These are phyloP conservation scores for Adelphocoris suturalis DNA, from an alignment of 2,888 invertebrate species.

Conservation along the genomic window DNA sequence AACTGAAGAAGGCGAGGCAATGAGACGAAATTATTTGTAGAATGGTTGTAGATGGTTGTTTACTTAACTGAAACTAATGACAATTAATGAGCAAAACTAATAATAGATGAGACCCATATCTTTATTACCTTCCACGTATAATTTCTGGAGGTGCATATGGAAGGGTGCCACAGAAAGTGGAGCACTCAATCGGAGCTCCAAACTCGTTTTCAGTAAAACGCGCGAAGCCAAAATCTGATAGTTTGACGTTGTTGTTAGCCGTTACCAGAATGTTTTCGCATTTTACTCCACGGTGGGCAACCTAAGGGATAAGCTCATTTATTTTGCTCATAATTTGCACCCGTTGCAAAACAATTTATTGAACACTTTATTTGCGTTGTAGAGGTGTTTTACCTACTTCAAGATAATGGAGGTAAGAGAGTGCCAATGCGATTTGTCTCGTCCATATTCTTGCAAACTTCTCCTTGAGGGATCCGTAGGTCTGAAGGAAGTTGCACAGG, in stretches of 20 bases:
- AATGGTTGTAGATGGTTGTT: no score
- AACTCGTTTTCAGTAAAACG: conserved; percentile 50
- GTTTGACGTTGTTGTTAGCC: conserved; percentile 86
- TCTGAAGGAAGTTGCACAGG: conserved; percentile 85
- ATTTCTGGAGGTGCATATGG: conserved; percentile 94
- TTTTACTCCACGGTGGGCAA: conserved; percentile 90
- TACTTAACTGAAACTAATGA: no score
- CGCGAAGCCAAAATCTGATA: conserved; percentile 92
- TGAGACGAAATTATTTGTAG: no score
- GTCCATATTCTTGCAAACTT: conserved; percentile 86
- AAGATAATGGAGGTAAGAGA: conserved; percentile 86
- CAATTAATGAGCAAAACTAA: no score
- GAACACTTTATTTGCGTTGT: no score
- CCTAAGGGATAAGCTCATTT: conserved; percentile 76
- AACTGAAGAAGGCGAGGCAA: no score
- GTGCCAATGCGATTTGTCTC: conserved; percentile 84
- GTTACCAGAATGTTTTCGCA: conserved; percentile 90
- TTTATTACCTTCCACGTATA: conserved; percentile 79
- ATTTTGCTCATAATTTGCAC: no score
- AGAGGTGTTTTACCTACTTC: conserved; percentile 78
- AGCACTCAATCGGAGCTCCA: conserved; percentile 82
- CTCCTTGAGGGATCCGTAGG: conserved; percentile 85
- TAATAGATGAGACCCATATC: no score
- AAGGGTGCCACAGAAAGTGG: conserved; percentile 91
- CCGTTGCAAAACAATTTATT: no score